A percentile compares a stretch with the other conserved stretches of the same genome.
Conservation (phyloP, 2,113 vertebrate genomes). For the Lycaon pictus region DNA sequence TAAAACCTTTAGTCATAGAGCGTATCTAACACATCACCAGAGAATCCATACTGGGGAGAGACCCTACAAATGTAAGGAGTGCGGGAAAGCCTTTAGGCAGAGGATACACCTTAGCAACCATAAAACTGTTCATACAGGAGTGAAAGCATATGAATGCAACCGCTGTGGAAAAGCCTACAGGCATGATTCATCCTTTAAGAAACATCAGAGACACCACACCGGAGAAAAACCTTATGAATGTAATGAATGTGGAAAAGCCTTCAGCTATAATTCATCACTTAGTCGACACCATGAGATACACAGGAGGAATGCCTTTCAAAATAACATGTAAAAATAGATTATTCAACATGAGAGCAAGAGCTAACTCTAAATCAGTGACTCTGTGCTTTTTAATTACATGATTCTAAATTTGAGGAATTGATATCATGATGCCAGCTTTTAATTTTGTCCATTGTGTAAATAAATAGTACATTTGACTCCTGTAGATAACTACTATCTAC, state of each 20-base stretch:
- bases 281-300: conserved; percentile 81
- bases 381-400: conserved; percentile 48
- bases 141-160: conserved; percentile 78
- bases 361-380: conserved; percentile 3
- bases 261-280: conserved; percentile 82
- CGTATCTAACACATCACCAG: conserved; percentile 78
- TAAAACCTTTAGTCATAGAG: conserved; percentile 82
- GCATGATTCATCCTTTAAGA: conserved; percentile 80
- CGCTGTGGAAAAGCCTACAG: conserved; percentile 81
- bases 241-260: conserved; percentile 81
- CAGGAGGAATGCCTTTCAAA: conserved; percentile 61
- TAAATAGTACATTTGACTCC: neutral
- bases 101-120: conserved; percentile 81
- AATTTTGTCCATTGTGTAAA: conserved; percentile 52
- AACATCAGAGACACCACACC: conserved; percentile 79
- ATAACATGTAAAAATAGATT: conserved; percentile 16
- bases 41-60: conserved; percentile 82
- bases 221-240: conserved; percentile 83
- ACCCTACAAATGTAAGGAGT: conserved; percentile 82
- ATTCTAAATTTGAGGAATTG: conserved; percentile 33
- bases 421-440: conserved; percentile 10
- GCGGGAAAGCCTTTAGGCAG: conserved; percentile 81
- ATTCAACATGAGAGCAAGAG: neutral
- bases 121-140: conserved; percentile 81
- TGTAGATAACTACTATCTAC: neutral